phyloP scores from a whole-genome alignment of 2,888 invertebrate species.

The Dicyrtomina minuta region DNA sequence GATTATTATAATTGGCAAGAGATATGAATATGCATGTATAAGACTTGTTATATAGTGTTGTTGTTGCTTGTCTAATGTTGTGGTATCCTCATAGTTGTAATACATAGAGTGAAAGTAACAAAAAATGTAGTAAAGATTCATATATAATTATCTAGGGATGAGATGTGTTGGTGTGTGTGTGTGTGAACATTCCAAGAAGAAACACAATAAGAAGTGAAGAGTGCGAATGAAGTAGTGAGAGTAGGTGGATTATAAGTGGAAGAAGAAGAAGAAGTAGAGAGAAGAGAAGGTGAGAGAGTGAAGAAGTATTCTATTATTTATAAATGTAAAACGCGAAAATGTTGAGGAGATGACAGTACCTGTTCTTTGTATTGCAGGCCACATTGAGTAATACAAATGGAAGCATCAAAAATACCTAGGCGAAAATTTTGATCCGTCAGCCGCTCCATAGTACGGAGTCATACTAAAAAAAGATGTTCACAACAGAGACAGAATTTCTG shows the following conservation, averaged over 20 bases:
- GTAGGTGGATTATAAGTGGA: neutral
- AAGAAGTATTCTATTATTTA: neutral
- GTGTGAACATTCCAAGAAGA: neutral
- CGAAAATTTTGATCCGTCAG: conserved; percentile 32
- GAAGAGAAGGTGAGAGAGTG: neutral
- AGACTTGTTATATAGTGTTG: too few relatives aligned
- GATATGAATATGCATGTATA: too few relatives aligned
- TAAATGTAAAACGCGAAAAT: conserved; percentile 23
- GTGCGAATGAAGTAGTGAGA: neutral
- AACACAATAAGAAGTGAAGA: neutral
- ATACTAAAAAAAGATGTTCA: conserved; percentile 17
- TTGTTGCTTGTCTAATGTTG: too few relatives aligned
- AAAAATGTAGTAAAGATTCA: neutral
- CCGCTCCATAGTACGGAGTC: conserved; percentile 32
- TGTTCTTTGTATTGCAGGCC: conserved; percentile 24
- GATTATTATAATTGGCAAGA: too few relatives aligned
- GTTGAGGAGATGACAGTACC: conserved; percentile 28
- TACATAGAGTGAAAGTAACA: neutral
- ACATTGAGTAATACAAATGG: conserved; percentile 31
- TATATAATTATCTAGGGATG: neutral
- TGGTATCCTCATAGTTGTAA: too few relatives aligned
- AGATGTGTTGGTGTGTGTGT: too few relatives aligned
- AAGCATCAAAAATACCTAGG: conserved; percentile 34
- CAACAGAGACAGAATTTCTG: conserved; percentile 21
- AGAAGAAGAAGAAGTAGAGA: neutral